Evolutionary conservation across 2,113 vertebrate genomes (phyloP), one percentile per base, ranked within the genome.

Genomic region (Odocoileus virginianus): DNA sequence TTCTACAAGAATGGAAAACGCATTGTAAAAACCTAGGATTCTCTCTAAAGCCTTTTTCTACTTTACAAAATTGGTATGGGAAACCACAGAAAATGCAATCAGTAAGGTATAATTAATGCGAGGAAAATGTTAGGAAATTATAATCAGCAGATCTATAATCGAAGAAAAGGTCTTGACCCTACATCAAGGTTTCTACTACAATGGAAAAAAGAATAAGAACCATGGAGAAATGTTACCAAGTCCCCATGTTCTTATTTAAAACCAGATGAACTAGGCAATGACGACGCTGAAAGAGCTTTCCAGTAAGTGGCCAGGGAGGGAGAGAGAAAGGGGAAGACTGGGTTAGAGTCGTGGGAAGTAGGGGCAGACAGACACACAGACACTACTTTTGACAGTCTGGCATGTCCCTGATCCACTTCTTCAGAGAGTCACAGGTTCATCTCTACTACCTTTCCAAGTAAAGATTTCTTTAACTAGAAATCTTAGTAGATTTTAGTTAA

Each of bases 61-160:
- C 19, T 92, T 87, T 45, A 96, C 43, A 96, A 86, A 93, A 74
- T 27, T 88, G 19, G 94, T 89, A 81, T 54, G 60, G 57, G 83
- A 91, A 96, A 67, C 52, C 79, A 97, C 0, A 78, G 94, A 81
- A 95, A 97, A 98, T 86, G 17, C 6, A 97, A 81, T 82, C 92
- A 91, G 85, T 92, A 97, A 92, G 33, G 57, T 94, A 64, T 95
- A 97, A 97, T 94, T 95, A 97, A 96, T 88, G 57, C 12, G 90
- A 87, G 84, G 92, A 95, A 97, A 94, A 93, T 61, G 55, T 92
- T 86, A 86, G 93, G 64, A 96, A 95, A 96, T 97, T 97, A 85
- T 76, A 95, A 93, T 91, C 45, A 95, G 50, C 25, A 92, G 93
- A 64, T 71, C 88, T 96, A 96, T 88, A 97, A 97, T 95, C 12